Evolutionary conservation across 1,140 invertebrate species (phyloP).

Genomic region (Mylabris phalerata): DNA sequence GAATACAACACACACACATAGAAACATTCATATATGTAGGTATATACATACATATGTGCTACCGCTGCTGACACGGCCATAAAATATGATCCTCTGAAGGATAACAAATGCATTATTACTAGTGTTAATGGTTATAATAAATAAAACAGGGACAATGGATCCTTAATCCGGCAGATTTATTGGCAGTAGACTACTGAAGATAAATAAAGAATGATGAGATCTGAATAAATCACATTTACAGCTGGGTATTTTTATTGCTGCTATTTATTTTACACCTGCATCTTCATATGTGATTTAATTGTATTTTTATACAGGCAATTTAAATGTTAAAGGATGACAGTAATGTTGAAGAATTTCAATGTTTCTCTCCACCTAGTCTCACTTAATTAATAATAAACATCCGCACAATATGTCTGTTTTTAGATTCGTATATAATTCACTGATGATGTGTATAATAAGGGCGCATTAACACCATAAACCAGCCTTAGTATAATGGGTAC

Average conservation of each 20-base stretch:
- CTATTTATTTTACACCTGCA: slow-evolving; percentile 31
- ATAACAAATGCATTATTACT: slow-evolving; percentile 44
- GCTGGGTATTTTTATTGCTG: slow-evolving; percentile 28
- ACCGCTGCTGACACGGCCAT: slow-evolving; percentile 34
- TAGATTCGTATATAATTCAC: slow-evolving; percentile 31
- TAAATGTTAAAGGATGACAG: too few relatives aligned
- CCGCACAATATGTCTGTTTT: slow-evolving; percentile 5
- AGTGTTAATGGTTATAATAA: slow-evolving; percentile 43
- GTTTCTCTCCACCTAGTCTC: not conserved
- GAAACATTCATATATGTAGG: not conserved
- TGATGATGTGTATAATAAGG: slow-evolving; percentile 33
- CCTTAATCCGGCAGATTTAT: slow-evolving; percentile 42
- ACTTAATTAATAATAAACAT: not conserved
- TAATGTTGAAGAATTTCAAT: too few relatives aligned
- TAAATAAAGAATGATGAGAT: slow-evolving; percentile 34
- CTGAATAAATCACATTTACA: slow-evolving; percentile 38
- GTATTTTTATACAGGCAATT: not conserved
- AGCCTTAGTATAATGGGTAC: slow-evolving; percentile 42
- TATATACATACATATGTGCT: slow-evolving; percentile 35
- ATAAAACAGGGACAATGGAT: slow-evolving; percentile 42
- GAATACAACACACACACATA: not conserved
- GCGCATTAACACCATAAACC: slow-evolving; percentile 45
- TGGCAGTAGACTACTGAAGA: slow-evolving; percentile 26
- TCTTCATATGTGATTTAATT: slow-evolving; percentile 13
- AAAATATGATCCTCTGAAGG: slow-evolving; percentile 41